phyloP scores from a whole-genome alignment of 2,888 invertebrate species.

The Eremobia ochroleuca region DNA sequence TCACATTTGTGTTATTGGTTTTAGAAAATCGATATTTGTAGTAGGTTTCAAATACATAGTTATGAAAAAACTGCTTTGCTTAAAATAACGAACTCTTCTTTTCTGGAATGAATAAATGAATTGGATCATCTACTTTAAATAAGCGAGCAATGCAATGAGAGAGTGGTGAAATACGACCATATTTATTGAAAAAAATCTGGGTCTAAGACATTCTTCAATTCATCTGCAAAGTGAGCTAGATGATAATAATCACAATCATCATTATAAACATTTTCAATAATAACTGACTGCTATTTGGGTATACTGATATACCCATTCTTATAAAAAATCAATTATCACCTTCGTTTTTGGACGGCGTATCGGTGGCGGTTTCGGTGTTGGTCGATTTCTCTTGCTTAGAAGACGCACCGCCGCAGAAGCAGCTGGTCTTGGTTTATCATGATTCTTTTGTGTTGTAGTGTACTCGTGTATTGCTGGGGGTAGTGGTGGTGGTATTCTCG shows the following conservation, averaged over 20 bases:
- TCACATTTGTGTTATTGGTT: background rate
- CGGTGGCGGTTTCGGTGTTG: constrained; percentile 1
- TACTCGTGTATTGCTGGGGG: constrained; percentile 10
- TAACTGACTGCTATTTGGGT: background rate
- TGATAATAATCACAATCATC: background rate
- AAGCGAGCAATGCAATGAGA: background rate
- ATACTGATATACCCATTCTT: background rate
- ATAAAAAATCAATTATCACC: constrained; percentile 19
- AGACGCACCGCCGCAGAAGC: background rate
- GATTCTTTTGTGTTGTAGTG: background rate
- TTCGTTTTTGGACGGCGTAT: constrained; percentile 9
- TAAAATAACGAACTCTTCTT: background rate
- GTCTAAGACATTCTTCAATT: background rate
- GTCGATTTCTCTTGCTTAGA: constrained; percentile 6
- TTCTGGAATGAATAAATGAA: background rate
- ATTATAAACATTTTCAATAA: background rate
- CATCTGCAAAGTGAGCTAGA: background rate
- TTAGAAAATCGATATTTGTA: background rate
- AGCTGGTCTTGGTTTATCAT: background rate
- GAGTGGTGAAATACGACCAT: background rate
- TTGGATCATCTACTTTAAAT: background rate
- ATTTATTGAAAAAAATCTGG: background rate
- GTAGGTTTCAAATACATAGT: background rate
- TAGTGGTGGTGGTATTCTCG: constrained; percentile 21
- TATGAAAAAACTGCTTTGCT: background rate